Conservation (phyloP, 2,888 invertebrate species). For the Conistra vaccinii region DNA sequence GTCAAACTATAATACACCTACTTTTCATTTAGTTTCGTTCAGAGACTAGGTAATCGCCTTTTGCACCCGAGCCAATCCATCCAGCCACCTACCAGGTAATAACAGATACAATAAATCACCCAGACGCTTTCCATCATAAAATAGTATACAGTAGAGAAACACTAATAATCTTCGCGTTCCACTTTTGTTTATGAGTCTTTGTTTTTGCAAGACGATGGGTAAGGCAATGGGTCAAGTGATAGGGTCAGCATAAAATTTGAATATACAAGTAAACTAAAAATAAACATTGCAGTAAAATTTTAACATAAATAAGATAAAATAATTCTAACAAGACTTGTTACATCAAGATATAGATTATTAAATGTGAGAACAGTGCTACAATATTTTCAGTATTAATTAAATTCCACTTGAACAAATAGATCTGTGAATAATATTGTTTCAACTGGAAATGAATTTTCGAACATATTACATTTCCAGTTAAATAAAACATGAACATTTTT, state of each 20-base stretch:
- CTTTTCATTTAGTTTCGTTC: background rate
- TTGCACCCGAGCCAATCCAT: constrained; percentile 4
- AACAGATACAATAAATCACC: constrained; percentile 35
- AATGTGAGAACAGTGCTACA: background rate
- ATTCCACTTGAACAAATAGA: constrained; percentile 26
- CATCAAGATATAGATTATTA: background rate
- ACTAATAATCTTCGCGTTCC: constrained; percentile 42
- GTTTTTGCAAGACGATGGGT: constrained; percentile 22
- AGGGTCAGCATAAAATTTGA: constrained; percentile 7
- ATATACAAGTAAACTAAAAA: constrained; percentile 2
- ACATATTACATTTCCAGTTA: background rate
- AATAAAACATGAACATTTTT: background rate
- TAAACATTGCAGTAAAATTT: background rate
- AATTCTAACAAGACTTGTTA: background rate
- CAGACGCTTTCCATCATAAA: constrained; percentile 38
- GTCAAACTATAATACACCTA: background rate
- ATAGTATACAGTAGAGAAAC: constrained; percentile 51
- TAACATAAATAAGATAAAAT: background rate
- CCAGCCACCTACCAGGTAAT: constrained; percentile 15
- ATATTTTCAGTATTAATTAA: constrained; percentile 9
- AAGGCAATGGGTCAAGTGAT: constrained; percentile 51
- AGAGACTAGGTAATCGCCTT: background rate
- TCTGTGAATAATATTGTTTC: background rate
- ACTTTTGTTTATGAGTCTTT: constrained; percentile 54
- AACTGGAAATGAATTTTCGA: background rate